These are phyloP conservation scores for Clanis bilineata DNA, from an alignment of 2,888 invertebrate species.

Conservation along the genomic window DNA sequence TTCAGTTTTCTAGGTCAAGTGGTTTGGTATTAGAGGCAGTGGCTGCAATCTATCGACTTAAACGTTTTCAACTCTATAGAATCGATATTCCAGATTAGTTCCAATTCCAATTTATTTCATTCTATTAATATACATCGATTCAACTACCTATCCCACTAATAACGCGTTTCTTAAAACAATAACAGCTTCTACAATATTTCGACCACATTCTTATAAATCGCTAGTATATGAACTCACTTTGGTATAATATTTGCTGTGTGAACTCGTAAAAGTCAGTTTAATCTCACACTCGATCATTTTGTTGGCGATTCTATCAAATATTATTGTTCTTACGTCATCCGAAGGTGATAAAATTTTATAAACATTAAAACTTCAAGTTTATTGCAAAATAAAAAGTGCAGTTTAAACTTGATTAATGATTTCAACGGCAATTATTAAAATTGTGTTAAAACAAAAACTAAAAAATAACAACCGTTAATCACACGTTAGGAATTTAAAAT, in stretches of 20 bases:
- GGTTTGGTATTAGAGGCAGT: too few species aligned
- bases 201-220: background rate
- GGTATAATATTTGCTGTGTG: conserved; percentile 30
- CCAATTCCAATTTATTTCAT: too few species aligned
- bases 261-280: conserved; percentile 25
- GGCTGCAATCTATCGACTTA: too few species aligned
- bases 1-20: too few species aligned
- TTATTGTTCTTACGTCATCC: conserved; percentile 15
- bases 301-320: conserved; percentile 20
- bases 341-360: conserved; percentile 27
- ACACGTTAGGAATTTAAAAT: conserved; percentile 22
- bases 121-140: too few species aligned
- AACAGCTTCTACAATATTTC: background rate
- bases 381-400: conserved; percentile 24
- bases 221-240: conserved; percentile 1
- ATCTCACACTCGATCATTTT: conserved; percentile 14
- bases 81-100: too few species aligned
- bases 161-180: background rate
- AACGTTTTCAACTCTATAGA: too few species aligned
- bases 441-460: conserved; percentile 18
- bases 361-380: conserved; percentile 31
- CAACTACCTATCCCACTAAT: background rate
- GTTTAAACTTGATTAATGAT: conserved; percentile 32
- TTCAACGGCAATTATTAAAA: conserved; percentile 30
- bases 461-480: conserved; percentile 14